phyloP scores from a whole-genome alignment of 1,140 invertebrate genomes.

The Trichonephila clavipes region DNA sequence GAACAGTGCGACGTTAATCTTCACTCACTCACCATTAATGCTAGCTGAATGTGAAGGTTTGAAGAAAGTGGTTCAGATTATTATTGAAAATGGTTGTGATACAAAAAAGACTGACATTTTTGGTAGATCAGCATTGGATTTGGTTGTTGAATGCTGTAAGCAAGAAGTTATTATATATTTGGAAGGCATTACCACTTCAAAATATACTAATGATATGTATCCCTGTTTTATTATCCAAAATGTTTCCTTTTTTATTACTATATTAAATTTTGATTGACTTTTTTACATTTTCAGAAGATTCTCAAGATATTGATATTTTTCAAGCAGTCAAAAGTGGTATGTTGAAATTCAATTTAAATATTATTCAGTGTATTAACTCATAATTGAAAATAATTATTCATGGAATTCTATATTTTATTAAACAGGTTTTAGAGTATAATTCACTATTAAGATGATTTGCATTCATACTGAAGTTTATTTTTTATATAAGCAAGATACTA shows the following conservation, averaged over 20 bases:
- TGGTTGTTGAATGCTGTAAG: slow-evolving; percentile 79
- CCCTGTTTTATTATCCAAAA: not conserved
- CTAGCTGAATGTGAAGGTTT: slow-evolving; percentile 57
- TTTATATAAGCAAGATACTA: too few relatives aligned
- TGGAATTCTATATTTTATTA: too few relatives aligned
- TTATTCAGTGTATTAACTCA: too few relatives aligned
- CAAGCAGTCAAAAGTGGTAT: slow-evolving; percentile 57
- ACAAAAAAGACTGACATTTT: slow-evolving; percentile 79
- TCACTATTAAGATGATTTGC: too few relatives aligned
- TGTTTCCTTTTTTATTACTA: too few relatives aligned
- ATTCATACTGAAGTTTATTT: too few relatives aligned
- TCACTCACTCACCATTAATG: slow-evolving; percentile 77
- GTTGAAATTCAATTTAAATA: slow-evolving; percentile 80
- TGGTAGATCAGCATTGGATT: slow-evolving; percentile 81
- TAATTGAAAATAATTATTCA: too few relatives aligned
- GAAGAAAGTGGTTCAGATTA: slow-evolving; percentile 32
- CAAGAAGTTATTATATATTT: slow-evolving; percentile 79
- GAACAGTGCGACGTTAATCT: too few relatives aligned
- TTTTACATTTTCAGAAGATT: not conserved
- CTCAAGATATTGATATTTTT: not conserved
- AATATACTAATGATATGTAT: slow-evolving; percentile 2
- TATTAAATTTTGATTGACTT: not conserved
- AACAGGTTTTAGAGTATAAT: too few relatives aligned
- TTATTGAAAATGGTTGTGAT: slow-evolving; percentile 73
- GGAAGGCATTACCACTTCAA: not conserved